A percentile compares a stretch with the other conserved stretches of the same genome.
phyloP scores from a whole-genome alignment of 2,113 vertebrate species.

The Cyanoderma ruficeps region DNA sequence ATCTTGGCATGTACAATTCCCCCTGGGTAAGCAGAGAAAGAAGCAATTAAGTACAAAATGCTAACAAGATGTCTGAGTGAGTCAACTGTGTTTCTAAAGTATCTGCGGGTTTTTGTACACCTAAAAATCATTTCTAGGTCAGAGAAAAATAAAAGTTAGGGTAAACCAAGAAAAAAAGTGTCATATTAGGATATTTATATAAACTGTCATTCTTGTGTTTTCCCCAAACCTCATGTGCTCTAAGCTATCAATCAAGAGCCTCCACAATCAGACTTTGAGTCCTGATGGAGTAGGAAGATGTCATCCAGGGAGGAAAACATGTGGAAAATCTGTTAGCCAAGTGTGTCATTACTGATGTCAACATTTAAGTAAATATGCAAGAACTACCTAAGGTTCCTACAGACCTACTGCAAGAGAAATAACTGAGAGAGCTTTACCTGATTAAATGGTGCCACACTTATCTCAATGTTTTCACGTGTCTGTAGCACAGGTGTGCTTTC shows the following conservation, averaged over 20 bases:
- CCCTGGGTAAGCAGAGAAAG: constrained; percentile 52
- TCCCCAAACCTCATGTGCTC: constrained; percentile 66
- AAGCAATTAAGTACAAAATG: constrained; percentile 73
- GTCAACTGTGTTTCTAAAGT: constrained; percentile 46
- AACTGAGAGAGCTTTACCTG: background rate
- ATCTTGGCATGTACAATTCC: constrained; percentile 63
- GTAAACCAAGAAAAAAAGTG: constrained; percentile 36
- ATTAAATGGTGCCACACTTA: background rate
- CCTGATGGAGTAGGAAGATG: constrained; percentile 72
- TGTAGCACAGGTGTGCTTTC: background rate
- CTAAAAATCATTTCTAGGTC: constrained; percentile 72
- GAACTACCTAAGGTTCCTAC: constrained; percentile 10
- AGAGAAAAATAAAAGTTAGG: constrained; percentile 64
- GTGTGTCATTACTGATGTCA: constrained; percentile 74
- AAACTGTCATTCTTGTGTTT: constrained; percentile 70
- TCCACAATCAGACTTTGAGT: constrained; percentile 66
- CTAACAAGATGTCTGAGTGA: constrained; percentile 69
- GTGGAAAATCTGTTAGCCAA: constrained; percentile 77
- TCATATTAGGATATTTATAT: constrained; percentile 72
- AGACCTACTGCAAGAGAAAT: constrained; percentile 6
- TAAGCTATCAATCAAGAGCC: constrained; percentile 73
- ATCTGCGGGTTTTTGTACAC: constrained; percentile 42
- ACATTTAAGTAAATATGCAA: constrained; percentile 66
- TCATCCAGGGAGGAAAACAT: constrained; percentile 73
- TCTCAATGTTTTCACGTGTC: background rate